Conservation (phyloP, 2,888 invertebrate genomes). For the Caenorhabditis imperialis region DNA sequence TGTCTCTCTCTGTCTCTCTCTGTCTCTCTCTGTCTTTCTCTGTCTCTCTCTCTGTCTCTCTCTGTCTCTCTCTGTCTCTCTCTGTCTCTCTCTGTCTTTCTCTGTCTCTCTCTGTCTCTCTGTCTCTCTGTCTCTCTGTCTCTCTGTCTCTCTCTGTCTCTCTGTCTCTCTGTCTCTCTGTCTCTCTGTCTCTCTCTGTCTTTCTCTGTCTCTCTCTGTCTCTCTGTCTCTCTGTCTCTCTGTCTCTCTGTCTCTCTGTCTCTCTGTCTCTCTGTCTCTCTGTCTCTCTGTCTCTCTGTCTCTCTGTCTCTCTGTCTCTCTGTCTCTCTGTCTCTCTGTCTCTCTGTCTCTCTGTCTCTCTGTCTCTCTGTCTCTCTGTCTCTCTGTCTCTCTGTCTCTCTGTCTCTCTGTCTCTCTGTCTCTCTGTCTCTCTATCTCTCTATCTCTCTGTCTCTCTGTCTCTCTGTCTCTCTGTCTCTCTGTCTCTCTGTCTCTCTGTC, state of each 20-base stretch:
- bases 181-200: constrained; percentile 9
- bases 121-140: background rate
- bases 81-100: background rate
- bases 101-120: background rate
- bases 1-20: no score
- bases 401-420: constrained; percentile 5
- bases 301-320: background rate
- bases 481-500: constrained; percentile 5
- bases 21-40: background rate
- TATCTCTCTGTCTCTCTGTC: no score
- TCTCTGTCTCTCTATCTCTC: background rate
- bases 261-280: constrained; percentile 9
- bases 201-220: background rate
- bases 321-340: constrained; percentile 7
- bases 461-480: no score
- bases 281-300: constrained; percentile 7
- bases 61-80: background rate
- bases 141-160: constrained; percentile 1
- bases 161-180: background rate
- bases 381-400: constrained; percentile 4
- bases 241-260: constrained; percentile 2
- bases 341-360: constrained; percentile 8
- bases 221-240: constrained; percentile 9
- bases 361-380: constrained; percentile 2
- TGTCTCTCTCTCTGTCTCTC: constrained; percentile 6